Percentiles rank a stretch among this genome's conserved stretches.
Evolutionary conservation across 2,888 invertebrate genomes (phyloP).

Genomic region (Sepioteuthis lessoniana): DNA sequence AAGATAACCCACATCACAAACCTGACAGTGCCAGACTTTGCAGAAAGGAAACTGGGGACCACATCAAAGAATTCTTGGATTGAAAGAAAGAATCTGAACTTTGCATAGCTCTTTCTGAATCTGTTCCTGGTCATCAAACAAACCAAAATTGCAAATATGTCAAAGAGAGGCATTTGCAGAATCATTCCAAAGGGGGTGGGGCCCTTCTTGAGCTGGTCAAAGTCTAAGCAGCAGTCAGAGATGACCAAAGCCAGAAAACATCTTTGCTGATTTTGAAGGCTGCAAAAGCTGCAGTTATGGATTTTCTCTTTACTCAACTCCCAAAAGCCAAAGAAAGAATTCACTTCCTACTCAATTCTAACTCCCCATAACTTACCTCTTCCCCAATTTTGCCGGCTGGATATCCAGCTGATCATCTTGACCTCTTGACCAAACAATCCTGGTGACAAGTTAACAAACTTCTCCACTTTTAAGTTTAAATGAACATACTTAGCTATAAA

Average conservation of each 20-base stretch:
- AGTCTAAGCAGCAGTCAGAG: constrained; percentile 6
- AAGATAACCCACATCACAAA: neutral
- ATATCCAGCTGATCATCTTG: neutral
- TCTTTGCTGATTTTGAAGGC: constrained; percentile 16
- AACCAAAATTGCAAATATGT: constrained; percentile 14
- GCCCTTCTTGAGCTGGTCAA: neutral
- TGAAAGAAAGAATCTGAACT: constrained; percentile 33
- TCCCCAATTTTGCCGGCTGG: neutral
- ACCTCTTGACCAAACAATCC: neutral
- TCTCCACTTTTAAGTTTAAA: neutral
- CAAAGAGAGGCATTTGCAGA: constrained; percentile 33
- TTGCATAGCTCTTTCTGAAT: constrained; percentile 14
- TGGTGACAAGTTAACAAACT: neutral
- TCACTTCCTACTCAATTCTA: neutral
- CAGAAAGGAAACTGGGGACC: neutral
- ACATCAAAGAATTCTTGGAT: neutral
- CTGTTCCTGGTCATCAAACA: constrained; percentile 33
- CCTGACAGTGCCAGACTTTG: constrained; percentile 1
- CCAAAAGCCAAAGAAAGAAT: neutral
- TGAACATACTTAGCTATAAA: neutral
- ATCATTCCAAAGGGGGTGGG: neutral
- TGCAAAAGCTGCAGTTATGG: constrained; percentile 15
- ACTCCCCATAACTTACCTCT: neutral
- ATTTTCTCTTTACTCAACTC: neutral
- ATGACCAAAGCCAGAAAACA: constrained; percentile 2